Percentiles rank a stretch among this genome's conserved stretches.
Conservation (phyloP, 2,888 invertebrate genomes). For the Pristionchus maxplancki region DNA sequence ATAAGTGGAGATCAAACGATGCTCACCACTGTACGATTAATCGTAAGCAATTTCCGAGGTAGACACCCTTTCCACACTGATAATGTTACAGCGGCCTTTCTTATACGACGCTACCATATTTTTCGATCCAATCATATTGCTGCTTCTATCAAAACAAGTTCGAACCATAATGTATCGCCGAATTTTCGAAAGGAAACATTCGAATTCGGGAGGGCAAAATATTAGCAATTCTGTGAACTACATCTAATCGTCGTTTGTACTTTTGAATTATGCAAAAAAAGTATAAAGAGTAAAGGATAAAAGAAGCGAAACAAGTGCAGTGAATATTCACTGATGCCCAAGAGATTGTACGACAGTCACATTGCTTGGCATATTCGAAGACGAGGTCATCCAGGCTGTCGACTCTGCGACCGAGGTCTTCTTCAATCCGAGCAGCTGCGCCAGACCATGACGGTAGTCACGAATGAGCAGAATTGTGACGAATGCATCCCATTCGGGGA, state of each 20-base stretch:
- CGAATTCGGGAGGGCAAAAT: background rate
- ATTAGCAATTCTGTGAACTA: background rate
- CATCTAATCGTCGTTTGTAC: background rate
- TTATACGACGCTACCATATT: background rate
- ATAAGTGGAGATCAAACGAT: background rate
- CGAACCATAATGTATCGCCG: background rate
- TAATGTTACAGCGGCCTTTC: background rate
- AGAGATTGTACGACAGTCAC: background rate
- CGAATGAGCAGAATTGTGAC: background rate
- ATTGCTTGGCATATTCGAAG: background rate
- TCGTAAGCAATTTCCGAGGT: background rate
- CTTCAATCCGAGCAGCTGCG: background rate
- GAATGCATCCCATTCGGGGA: background rate
- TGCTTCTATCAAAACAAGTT: background rate
- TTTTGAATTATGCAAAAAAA: too few species aligned
- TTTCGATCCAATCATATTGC: background rate
- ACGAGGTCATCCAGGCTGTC: background rate
- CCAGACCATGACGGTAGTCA: background rate
- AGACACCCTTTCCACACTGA: background rate
- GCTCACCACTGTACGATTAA: background rate
- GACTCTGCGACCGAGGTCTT: background rate
- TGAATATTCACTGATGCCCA: background rate
- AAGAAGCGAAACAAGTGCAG: background rate
- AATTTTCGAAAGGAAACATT: background rate
- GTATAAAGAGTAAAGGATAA: too few species aligned